Percentiles rank a stretch among this genome's conserved stretches.
These are phyloP conservation scores for Craniophora ligustri DNA, from an alignment of 2,888 invertebrate species.

Conservation along the genomic window DNA sequence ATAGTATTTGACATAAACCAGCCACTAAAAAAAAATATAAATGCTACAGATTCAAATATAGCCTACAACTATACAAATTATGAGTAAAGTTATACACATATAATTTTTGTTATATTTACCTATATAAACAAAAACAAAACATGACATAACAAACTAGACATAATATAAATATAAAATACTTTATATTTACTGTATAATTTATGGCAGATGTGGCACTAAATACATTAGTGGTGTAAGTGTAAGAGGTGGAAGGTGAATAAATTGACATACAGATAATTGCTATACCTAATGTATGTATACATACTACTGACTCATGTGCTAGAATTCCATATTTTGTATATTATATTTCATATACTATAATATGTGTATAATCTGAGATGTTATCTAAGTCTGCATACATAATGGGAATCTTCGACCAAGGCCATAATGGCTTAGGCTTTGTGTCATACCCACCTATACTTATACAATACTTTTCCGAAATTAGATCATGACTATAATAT, in stretches of 20 bases:
- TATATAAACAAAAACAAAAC: no score
- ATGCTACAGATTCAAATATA: not conserved
- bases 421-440: conserved; percentile 34
- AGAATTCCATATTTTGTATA: conserved; percentile 35
- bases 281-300: not conserved
- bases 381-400: conserved; percentile 47
- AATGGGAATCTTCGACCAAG: conserved; percentile 50
- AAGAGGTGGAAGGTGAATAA: conserved; percentile 28
- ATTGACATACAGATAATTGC: conserved; percentile 24
- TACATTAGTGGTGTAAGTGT: conserved; percentile 11
- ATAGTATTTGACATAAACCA: no score
- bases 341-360: conserved; percentile 5
- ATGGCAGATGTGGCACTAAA: conserved; percentile 2
- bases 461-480: conserved; percentile 32
- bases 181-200: no score
- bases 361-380: conserved; percentile 20
- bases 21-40: no score
- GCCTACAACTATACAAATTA: not conserved
- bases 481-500: no score
- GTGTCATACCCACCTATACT: conserved; percentile 63
- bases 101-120: no score
- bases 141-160: not conserved
- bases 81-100: no score
- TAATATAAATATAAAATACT: not conserved
- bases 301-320: conserved; percentile 42